Conservation (phyloP, 2,113 vertebrate genomes). For the Tragelaphus strepsiceros region DNA sequence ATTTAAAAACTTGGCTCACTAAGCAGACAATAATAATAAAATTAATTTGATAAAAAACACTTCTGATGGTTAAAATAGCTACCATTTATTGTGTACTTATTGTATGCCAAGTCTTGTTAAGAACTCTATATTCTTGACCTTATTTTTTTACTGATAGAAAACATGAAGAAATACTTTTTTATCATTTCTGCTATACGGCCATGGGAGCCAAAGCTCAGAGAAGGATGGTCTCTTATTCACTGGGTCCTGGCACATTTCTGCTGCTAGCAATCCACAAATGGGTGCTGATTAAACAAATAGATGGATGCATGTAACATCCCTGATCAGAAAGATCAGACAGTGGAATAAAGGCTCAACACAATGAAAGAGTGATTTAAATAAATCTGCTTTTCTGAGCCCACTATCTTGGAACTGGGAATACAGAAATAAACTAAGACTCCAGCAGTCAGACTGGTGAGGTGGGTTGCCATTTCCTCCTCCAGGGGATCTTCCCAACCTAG, state of each 20-base stretch:
- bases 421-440: neutral
- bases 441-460: neutral
- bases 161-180: neutral
- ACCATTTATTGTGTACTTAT: neutral
- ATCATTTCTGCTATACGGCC: neutral
- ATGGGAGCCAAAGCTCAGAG: neutral
- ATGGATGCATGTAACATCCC: neutral
- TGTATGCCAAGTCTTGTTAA: neutral
- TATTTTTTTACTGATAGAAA: neutral
- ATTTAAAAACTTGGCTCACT: neutral
- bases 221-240: neutral
- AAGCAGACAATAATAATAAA: neutral
- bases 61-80: neutral
- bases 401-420: neutral
- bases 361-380: neutral
- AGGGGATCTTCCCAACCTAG: too few relatives aligned
- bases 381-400: neutral
- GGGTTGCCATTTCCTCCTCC: too few relatives aligned
- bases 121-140: neutral
- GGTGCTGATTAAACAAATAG: neutral
- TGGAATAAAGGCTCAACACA: neutral
- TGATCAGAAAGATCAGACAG: neutral
- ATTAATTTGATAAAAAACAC: neutral
- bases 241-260: neutral
- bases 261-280: neutral